Base-by-base conservation (phyloP, 2,113 vertebrate species). In the Cyprinodon variegatus region DNA sequence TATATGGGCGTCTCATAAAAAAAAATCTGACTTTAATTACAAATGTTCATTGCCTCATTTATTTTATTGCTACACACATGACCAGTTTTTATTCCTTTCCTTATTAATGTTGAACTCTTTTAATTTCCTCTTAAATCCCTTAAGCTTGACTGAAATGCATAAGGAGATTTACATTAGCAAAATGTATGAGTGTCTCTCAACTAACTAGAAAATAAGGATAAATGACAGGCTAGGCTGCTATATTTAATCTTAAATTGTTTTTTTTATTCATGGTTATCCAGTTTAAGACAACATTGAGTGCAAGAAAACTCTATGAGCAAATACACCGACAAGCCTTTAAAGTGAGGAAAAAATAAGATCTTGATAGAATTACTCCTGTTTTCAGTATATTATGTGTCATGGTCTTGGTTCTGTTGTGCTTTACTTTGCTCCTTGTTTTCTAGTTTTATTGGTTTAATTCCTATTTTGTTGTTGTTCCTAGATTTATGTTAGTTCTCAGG, bases 61-160 rank as follows among this genome's bases (percentile, higher is more conserved):
- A 53, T 82, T 82, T 84, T 84, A 78, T 65, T 57, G 39, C 65
- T 50, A 70, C 66, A 66, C 82, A 79, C 70, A 78, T 77, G 70
- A 69, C 80, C 79, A 65, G 64, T 48, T 66, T 36, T 39, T 38
- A 69, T 72, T 45, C 36, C 48, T 36, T 10, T 50, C 17, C 65
- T 71, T 59, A 63, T 78, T 73, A 77, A 68, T 70, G 60, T 17
- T 46, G 50, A 59, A 72, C 46, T 76, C 81, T 22, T 75, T 81
- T 67, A 81, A 82, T 87, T 72, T 73, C 64, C 45, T 37, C 40
- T 81, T 65, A 62, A 71, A 68, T 57, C 37, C 67, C 67, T 64
- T 64, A 65, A 65, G 75, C 38, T 43, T 76, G 20, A 59, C 65
- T 75, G 70, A 76, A 66, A 29, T 79, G 22, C 36, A 41, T 72